Conservation (phyloP, 2,113 vertebrate species). For the Gymnogyps californianus region DNA sequence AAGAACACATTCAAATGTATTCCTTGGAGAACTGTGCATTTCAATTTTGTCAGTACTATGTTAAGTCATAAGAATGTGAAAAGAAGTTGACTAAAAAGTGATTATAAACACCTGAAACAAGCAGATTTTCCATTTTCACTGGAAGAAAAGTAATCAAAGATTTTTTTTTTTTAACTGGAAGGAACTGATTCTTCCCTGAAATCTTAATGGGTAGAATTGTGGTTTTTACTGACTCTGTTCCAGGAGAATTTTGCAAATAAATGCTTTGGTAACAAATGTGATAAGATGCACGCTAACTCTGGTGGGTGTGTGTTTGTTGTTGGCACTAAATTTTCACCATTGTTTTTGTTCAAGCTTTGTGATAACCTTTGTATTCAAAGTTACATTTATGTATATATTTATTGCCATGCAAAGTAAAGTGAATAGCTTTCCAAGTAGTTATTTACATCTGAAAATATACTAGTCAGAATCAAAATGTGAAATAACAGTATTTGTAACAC, state of each 20-base stretch:
- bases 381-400: neutral
- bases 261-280: neutral
- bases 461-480: neutral
- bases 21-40: neutral
- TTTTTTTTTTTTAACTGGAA: neutral
- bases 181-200: neutral
- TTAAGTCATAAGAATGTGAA: neutral
- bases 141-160: neutral
- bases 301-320: neutral
- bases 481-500: neutral
- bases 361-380: neutral
- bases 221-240: neutral
- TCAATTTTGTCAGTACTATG: neutral
- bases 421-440: neutral
- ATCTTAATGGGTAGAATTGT: neutral
- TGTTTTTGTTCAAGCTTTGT: neutral
- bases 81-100: neutral
- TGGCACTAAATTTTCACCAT: neutral
- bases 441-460: neutral
- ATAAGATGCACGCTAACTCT: neutral
- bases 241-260: neutral
- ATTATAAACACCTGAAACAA: neutral
- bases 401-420: neutral
- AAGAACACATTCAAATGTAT: neutral
- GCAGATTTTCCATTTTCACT: neutral